Conservation (phyloP, 1,140 invertebrate species). For the Leptoteleia sp. region DNA sequence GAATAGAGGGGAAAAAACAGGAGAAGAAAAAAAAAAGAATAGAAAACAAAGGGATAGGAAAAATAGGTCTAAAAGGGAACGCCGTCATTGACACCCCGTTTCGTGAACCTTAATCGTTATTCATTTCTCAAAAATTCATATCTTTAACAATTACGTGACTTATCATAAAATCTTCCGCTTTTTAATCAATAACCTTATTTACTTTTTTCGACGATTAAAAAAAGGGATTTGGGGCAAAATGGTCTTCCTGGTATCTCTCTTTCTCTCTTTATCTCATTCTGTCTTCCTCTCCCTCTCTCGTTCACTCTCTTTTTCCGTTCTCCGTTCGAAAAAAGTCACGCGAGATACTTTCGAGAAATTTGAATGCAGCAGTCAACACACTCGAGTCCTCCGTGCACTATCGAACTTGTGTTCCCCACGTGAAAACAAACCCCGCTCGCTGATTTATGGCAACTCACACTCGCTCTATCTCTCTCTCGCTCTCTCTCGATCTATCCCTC, state of each 20-base stretch:
- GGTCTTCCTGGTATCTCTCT: not conserved
- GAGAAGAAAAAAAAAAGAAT: too few species aligned
- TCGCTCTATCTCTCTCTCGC: too few species aligned
- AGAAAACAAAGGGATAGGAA: too few species aligned
- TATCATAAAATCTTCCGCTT: constrained; percentile 31
- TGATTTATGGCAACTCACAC: constrained; percentile 66
- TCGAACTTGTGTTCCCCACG: constrained; percentile 63
- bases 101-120: constrained; percentile 17
- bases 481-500: too few species aligned
- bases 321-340: constrained; percentile 28
- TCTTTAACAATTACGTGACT: constrained; percentile 56
- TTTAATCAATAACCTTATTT: constrained; percentile 50
- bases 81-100: constrained; percentile 38
- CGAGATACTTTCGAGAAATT: constrained; percentile 62
- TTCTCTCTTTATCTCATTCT: constrained; percentile 5
- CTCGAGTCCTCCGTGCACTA: constrained; percentile 51
- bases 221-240: constrained; percentile 10
- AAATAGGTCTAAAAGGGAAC: constrained; percentile 15
- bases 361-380: constrained; percentile 53
- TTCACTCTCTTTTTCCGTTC: constrained; percentile 7
- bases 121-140: constrained; percentile 35
- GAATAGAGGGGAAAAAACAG: too few species aligned
- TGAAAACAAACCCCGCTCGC: constrained; percentile 53
- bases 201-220: constrained; percentile 45
- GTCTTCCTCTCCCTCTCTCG: not conserved